phyloP scores from a whole-genome alignment of 92 coral and sea anemone species.

The Bergia sp. region DNA sequence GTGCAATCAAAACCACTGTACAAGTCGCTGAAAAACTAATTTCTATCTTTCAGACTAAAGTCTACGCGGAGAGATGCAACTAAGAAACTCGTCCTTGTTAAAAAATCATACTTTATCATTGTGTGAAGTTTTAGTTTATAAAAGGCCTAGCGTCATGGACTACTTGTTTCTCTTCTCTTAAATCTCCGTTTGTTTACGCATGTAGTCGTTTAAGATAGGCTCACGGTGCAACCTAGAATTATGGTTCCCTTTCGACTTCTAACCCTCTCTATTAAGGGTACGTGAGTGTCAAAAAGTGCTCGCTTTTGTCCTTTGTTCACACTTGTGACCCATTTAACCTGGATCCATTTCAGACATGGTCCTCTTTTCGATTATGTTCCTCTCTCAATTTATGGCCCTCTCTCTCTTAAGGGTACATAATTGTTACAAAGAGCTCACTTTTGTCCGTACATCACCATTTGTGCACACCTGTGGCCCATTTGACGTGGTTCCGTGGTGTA shows the following conservation, averaged over 20 bases:
- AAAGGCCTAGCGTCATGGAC: no score
- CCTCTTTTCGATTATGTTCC: no score
- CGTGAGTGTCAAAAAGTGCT: not conserved
- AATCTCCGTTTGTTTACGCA: not conserved
- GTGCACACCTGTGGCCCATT: conserved; percentile 8
- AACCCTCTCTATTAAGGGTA: not conserved
- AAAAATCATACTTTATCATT: no score
- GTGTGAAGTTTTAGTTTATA: no score
- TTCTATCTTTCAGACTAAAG: no score
- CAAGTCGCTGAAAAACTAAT: no score
- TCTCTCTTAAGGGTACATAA: not conserved
- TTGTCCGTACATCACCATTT: conserved; percentile 33
- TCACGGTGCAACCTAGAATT: not conserved
- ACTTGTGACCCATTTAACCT: no score
- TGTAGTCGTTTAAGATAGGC: no score
- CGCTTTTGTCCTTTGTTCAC: not conserved
- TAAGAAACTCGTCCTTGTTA: no score
- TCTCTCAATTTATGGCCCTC: not conserved
- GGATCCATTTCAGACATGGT: not conserved
- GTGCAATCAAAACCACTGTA: no score
- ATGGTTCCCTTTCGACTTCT: not conserved
- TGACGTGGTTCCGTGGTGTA: not conserved
- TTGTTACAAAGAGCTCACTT: conserved; percentile 30
- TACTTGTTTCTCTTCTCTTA: not conserved
- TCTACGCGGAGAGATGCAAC: no score